These are phyloP conservation scores for Echinops telfairi DNA, from an alignment of 2,113 vertebrate species.

Conservation along the genomic window DNA sequence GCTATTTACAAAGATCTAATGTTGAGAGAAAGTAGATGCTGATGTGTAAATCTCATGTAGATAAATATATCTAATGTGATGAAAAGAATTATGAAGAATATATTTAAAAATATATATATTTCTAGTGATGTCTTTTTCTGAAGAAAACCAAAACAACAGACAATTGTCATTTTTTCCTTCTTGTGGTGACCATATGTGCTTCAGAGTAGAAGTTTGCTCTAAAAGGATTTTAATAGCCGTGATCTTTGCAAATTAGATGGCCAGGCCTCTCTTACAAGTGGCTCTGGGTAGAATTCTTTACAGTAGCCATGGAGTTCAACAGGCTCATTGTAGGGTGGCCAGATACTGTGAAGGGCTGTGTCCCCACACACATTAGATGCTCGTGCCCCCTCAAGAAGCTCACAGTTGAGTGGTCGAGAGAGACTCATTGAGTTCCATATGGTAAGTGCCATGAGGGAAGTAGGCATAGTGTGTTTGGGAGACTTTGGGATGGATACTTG, in stretches of 20 bases:
- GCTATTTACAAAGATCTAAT: neutral
- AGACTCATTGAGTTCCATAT: neutral
- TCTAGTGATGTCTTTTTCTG: neutral
- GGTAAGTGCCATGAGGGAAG: neutral
- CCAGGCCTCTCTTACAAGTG: neutral
- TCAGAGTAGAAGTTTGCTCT: neutral
- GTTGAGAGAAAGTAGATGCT: neutral
- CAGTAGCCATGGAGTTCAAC: neutral
- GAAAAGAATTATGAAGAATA: slow-evolving; percentile 1
- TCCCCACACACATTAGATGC: neutral
- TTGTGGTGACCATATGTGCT: neutral
- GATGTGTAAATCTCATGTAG: neutral
- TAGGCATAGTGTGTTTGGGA: neutral
- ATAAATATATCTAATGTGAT: neutral
- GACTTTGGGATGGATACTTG: neutral
- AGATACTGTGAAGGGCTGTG: neutral
- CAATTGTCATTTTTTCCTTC: neutral
- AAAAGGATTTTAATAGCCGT: neutral
- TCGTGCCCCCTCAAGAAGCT: neutral
- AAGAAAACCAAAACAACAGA: neutral
- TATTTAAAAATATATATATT: neutral
- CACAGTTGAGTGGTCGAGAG: neutral
- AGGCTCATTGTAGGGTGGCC: neutral
- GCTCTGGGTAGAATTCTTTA: neutral
- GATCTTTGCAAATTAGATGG: neutral